phyloP scores from a whole-genome alignment of 2,888 invertebrate species.

The Cancer borealis region DNA sequence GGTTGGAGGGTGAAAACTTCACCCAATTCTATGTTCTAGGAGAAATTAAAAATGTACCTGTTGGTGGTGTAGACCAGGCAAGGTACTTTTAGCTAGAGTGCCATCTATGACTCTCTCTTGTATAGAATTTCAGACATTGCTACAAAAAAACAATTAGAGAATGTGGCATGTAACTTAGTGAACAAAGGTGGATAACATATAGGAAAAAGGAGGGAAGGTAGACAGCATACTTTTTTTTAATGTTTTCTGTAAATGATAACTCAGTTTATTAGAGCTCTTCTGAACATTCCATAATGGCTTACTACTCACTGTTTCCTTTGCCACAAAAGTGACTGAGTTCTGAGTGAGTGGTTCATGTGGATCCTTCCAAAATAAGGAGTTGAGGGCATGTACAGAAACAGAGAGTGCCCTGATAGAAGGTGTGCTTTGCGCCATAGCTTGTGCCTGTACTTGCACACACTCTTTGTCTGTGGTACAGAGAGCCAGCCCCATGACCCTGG shows the following conservation, averaged over 20 bases:
- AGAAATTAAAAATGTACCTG: neutral
- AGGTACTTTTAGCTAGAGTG: too few species aligned
- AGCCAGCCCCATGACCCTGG: constrained; percentile 53
- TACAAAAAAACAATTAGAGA: too few species aligned
- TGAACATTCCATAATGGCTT: neutral
- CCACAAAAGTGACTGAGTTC: constrained; percentile 64
- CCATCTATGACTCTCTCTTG: neutral
- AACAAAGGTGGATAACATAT: neutral
- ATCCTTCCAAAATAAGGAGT: constrained; percentile 67
- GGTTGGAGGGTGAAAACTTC: too few species aligned
- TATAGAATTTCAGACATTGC: neutral
- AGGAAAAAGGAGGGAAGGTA: too few species aligned
- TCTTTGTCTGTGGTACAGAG: constrained; percentile 66
- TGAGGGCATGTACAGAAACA: constrained; percentile 68
- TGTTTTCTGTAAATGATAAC: too few species aligned
- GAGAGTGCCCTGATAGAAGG: constrained; percentile 59
- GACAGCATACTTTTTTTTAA: too few species aligned
- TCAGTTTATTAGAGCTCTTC: too few species aligned
- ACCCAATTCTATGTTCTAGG: neutral
- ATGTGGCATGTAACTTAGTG: too few species aligned
- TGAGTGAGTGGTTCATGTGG: constrained; percentile 57
- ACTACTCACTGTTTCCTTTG: constrained; percentile 59
- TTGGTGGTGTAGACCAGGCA: too few species aligned
- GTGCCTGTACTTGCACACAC: constrained; percentile 61
- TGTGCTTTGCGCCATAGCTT: constrained; percentile 51